Conservation (phyloP, 2,797 vertebrate species). For the Propithecus deckenii region DNA sequence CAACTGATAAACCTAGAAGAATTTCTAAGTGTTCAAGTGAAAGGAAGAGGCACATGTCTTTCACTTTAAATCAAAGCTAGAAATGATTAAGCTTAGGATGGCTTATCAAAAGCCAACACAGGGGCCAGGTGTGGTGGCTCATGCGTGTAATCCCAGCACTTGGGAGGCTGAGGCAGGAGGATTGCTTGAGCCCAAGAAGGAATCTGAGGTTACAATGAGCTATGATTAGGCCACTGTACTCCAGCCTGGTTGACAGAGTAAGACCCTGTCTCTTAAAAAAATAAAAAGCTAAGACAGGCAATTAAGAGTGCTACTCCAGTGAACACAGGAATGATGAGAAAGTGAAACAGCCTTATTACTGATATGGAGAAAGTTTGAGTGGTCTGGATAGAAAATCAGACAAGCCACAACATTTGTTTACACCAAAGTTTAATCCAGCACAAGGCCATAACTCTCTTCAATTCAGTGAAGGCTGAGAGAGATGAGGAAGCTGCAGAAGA, state of each 20-base stretch:
- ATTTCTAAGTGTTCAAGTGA: neutral
- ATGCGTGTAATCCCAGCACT: too few relatives aligned
- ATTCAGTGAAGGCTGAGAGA: neutral
- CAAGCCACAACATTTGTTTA: neutral
- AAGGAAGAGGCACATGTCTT: neutral
- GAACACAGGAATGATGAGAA: neutral
- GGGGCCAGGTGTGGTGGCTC: too few relatives aligned
- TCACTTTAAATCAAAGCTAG: neutral
- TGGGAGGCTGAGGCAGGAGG: too few relatives aligned
- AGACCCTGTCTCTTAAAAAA: too few relatives aligned
- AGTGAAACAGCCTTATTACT: neutral
- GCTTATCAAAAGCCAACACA: neutral
- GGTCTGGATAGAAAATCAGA: neutral
- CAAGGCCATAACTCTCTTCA: neutral
- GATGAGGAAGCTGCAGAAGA: neutral
- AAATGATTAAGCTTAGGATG: neutral
- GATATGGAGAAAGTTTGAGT: neutral
- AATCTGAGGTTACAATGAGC: too few relatives aligned
- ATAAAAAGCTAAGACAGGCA: neutral
- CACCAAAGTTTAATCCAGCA: neutral
- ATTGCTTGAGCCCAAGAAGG: too few relatives aligned
- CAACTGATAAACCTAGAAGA: neutral
- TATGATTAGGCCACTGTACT: too few relatives aligned
- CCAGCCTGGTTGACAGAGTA: too few relatives aligned
- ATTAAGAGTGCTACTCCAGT: neutral